phyloP scores from a whole-genome alignment of 2,888 invertebrate species.

The Ophion ellenae region DNA sequence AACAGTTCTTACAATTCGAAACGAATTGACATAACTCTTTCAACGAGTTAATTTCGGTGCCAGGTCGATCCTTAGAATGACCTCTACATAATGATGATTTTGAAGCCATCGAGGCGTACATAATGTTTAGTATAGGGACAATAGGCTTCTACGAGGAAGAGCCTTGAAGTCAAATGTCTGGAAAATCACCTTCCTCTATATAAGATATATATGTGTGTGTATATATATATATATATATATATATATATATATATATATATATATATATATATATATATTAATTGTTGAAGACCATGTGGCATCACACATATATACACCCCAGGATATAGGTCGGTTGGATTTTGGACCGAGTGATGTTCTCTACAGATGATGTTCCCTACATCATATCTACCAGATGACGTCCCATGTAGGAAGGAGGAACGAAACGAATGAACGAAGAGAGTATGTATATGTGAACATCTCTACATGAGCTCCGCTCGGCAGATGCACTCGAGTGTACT shows the following conservation, averaged over 20 bases:
- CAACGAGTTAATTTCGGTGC: background rate
- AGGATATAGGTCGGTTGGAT: conserved; percentile 2
- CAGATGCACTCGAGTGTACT: conserved; percentile 59
- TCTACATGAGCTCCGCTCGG: conserved; percentile 47
- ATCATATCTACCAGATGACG: background rate
- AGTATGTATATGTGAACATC: conserved; percentile 43
- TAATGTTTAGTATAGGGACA: background rate
- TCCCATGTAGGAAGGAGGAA: conserved; percentile 11
- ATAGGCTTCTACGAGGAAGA: no score
- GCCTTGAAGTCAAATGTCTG: background rate
- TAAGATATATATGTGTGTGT: no score
- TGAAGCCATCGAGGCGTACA: background rate
- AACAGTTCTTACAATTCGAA: no score
- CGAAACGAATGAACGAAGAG: conserved; percentile 46
- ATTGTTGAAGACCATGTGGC: background rate
- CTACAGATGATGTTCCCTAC: background rate
- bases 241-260: background rate
- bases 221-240: no score
- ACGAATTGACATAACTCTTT: background rate
- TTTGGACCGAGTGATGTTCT: conserved; percentile 26
- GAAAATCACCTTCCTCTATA: background rate
- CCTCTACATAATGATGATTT: background rate
- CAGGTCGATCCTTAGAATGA: background rate
- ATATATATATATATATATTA: background rate
- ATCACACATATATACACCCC: background rate